phyloP scores from a whole-genome alignment of 2,888 invertebrate species.

The Melinopterus prodromus region DNA sequence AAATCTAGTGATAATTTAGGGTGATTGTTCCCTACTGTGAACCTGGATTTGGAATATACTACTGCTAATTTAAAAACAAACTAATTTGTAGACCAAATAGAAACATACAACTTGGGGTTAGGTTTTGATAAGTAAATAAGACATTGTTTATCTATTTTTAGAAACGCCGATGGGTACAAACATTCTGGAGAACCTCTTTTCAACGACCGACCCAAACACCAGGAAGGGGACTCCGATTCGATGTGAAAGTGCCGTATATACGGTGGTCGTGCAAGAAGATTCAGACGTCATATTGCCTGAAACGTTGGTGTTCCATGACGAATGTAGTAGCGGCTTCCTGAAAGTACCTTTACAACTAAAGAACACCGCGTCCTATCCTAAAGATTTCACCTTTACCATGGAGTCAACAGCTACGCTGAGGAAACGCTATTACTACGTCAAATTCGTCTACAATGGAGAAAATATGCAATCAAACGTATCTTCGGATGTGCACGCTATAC shows the following conservation, averaged over 20 bases:
- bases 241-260: not conserved
- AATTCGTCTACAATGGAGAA: not conserved
- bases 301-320: conserved; percentile 6
- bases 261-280: not conserved
- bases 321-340: not conserved
- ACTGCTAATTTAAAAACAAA: too few relatives aligned
- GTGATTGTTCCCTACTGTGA: too few relatives aligned
- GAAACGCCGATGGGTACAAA: conserved; percentile 11
- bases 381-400: conserved; percentile 10
- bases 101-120: too few relatives aligned
- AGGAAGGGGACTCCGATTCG: not conserved
- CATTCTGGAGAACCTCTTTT: conserved; percentile 14
- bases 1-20: too few relatives aligned
- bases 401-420: not conserved
- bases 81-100: too few relatives aligned
- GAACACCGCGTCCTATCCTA: not conserved
- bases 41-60: too few relatives aligned
- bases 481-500: not conserved
- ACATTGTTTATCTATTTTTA: not conserved
- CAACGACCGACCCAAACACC: not conserved
- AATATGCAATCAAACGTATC: not conserved
- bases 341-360: conserved; percentile 12
- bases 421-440: conserved; percentile 16
- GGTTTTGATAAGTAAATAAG: too few relatives aligned
- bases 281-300: conserved; percentile 1